Conservation (phyloP, 2,113 vertebrate species). For the Micromys minutus region DNA sequence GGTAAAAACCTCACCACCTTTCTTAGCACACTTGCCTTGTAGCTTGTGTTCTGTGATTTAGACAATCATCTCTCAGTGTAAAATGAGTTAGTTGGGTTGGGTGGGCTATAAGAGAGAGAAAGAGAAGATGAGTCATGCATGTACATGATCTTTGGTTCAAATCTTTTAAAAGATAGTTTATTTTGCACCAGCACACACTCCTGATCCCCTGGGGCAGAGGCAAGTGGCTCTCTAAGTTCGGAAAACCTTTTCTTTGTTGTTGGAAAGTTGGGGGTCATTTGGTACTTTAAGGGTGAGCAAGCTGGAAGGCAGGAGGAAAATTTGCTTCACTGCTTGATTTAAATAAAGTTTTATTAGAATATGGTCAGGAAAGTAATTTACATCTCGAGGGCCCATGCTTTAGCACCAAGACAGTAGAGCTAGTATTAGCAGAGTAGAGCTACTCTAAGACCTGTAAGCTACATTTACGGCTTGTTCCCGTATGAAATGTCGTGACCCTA, state of each 20-base stretch:
- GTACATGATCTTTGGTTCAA: not conserved
- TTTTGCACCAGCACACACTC: not conserved
- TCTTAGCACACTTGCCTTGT: not conserved
- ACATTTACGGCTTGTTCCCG: not conserved
- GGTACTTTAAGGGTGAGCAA: not conserved
- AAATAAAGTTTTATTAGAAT: constrained; percentile 32
- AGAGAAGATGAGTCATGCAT: not conserved
- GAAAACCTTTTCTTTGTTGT: not conserved
- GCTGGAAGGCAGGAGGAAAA: not conserved
- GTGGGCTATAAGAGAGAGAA: not conserved
- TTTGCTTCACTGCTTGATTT: not conserved
- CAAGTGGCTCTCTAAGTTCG: not conserved
- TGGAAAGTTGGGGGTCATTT: not conserved
- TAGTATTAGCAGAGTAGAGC: not conserved
- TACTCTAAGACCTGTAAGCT: not conserved
- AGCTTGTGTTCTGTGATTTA: not conserved
- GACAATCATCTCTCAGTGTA: not conserved
- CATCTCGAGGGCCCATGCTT: not conserved
- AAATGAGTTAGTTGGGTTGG: not conserved
- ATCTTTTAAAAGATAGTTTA: not conserved
- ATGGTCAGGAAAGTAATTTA: not conserved
- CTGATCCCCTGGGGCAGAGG: not conserved
- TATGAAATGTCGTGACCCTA: not conserved
- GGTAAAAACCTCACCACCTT: not conserved
- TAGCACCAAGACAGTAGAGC: not conserved